Base-by-base conservation (phyloP, 1,140 invertebrate genomes). In the Procambarus virginalis region DNA sequence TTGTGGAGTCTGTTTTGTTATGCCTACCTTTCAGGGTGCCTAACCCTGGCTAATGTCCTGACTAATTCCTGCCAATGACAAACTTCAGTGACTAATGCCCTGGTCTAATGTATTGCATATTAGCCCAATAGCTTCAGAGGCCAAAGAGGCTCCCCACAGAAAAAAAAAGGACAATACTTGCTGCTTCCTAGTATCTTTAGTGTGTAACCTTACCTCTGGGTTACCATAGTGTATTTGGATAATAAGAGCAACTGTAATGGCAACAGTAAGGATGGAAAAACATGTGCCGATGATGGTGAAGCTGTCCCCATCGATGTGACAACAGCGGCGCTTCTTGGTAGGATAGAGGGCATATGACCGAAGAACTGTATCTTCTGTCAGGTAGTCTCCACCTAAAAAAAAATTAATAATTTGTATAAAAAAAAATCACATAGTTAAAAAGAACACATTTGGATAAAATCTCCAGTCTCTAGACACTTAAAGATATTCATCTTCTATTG, bases 221-320 rank as follows among this genome's bases (percentile, higher is more conserved):
- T 93, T 95, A 6, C 96, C 95, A 76, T 91, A 92, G 77, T 91
- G 10, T 91, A 96, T 95, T 93, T 96, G 96, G 70, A 96, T 94
- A 82, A 96, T 93, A 48, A 97, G 94, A 10, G 96, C 95, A 55
- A 96, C 92, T 2, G 96, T 97, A 85, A 97, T 95, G 84, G 95
- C 95, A 79, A 95, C 92, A 10, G 96, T 95, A 92, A 97, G 94
- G n/a, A 94, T 91, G 14, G 94, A 90, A 84, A 95, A 94, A 76
- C 94, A 94, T 34, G 93, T 93, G n/a, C 95, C 93, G 83, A 95
- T 95, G 3, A 95, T 93, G 89, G 94, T 94, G 60, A 95, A 93
- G 34, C 94, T 93, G 83, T 94, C 93, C 91, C 94, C 94, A 84
- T 94, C 93, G n/a, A 93, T 93, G 51, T 93, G 94, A 64, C 92